Conservation (phyloP, 2,797 vertebrate genomes). For the Petrocephalus schoutedeni region DNA sequence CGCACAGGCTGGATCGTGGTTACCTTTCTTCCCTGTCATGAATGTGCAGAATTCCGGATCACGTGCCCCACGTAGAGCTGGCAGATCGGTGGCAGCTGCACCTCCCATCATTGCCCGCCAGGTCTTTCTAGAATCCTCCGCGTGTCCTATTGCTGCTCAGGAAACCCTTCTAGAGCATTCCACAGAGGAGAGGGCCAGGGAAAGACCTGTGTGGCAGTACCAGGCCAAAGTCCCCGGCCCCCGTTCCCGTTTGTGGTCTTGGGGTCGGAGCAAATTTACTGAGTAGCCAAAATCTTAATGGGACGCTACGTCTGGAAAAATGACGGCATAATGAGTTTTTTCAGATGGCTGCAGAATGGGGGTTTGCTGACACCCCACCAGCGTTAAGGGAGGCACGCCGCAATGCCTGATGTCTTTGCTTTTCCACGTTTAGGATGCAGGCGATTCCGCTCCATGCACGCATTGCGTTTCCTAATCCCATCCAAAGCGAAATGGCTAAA, state of each 20-base stretch:
- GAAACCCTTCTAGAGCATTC: background rate
- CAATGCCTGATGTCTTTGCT: slow-evolving; percentile 7
- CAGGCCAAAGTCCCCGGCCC: background rate
- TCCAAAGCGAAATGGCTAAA: slow-evolving; percentile 1
- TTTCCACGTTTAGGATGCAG: background rate
- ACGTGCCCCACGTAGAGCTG: background rate
- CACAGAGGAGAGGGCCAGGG: background rate
- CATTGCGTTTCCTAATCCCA: background rate
- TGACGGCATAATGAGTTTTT: slow-evolving; percentile 2
- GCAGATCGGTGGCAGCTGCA: background rate
- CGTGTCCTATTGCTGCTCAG: background rate
- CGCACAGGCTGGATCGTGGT: background rate
- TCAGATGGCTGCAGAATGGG: background rate
- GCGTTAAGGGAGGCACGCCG: background rate
- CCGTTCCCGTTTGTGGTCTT: background rate
- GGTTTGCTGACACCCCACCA: background rate
- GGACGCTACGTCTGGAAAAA: background rate
- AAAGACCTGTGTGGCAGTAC: background rate
- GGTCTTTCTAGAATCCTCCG: background rate
- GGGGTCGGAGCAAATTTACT: background rate
- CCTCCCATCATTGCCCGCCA: background rate
- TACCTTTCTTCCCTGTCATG: background rate
- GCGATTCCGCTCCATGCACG: background rate
- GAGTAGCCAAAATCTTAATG: background rate
- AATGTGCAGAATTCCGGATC: background rate